Base-by-base conservation (phyloP, 2,113 vertebrate genomes). In the Entosphenus tridentatus region DNA sequence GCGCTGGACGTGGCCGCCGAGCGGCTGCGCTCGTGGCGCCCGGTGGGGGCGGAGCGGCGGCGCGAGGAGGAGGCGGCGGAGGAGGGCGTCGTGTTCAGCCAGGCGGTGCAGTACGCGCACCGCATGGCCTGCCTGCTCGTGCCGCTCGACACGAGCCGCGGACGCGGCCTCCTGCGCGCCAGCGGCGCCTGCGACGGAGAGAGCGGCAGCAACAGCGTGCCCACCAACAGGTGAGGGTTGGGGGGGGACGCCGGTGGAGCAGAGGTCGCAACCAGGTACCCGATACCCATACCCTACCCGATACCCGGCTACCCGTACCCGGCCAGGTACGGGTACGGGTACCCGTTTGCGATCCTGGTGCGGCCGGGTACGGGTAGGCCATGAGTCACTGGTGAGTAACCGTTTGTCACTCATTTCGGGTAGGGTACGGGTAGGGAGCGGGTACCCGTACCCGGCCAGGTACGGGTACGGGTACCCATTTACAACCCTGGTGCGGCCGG, bases 101-200 rank as follows among this genome's bases (percentile, higher is more conserved):
- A 96, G 78, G 93, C 93, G 74, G 96, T 98, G 78, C 93, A 98
- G 78, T 96, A 95, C 58, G 85, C 89, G 73, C 93, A 89, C 77
- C 89, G 96, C 74, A 96, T 98, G 92, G 90, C 96, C n/a, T 96
- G 92, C 73, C 76, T 98, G 72, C 80, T 98, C 1, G 88, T 96
- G 10, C 92, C 93, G 0, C 74, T 98, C 72, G 93, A 98, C 73
- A 85, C 87, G n/a, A 92, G 86, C 77, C 95, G 91, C 77, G 95
- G 91, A 81, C 88, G 84, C 79, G 92, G 88, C 75, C 81, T 98
- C 57, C 78, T 98, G 69, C 83, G 88, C 71, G 78, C 79, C 14
- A 75, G 82, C 0, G 86, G 88, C 1, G 75, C 78, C 1, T 81
- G 85, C 1, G 93, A 96, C 83, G 96, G 91, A 90, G 93, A 98